Evolutionary conservation across 2,797 vertebrate genomes (phyloP).

Genomic region (Phataginus tetradactyla): DNA sequence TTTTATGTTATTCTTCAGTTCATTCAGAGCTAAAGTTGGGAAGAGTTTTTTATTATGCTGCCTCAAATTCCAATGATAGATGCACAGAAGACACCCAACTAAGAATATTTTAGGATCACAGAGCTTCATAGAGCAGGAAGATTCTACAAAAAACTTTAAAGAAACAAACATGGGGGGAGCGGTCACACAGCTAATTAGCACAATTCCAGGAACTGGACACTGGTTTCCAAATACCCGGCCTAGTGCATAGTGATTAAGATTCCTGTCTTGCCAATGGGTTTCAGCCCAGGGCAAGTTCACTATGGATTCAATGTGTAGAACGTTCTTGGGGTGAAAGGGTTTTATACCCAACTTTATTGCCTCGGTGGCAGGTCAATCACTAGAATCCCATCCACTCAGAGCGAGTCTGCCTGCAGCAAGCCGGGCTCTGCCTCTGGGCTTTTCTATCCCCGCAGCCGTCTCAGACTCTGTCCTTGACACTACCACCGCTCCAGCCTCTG

Average conservation of each 20-base stretch:
- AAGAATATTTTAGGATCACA: slow-evolving; percentile 28
- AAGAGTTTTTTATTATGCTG: slow-evolving; percentile 4
- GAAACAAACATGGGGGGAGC: slow-evolving; percentile 14
- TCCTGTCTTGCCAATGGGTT: too few relatives aligned
- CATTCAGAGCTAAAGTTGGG: neutral
- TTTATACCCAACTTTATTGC: too few relatives aligned
- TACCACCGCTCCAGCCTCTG: too few relatives aligned
- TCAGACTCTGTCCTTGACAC: too few relatives aligned
- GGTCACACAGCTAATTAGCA: slow-evolving; percentile 31
- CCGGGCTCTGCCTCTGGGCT: too few relatives aligned
- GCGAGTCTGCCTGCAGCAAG: too few relatives aligned
- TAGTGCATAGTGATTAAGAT: neutral
- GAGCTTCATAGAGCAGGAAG: neutral
- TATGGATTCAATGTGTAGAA: too few relatives aligned
- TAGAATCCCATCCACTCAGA: too few relatives aligned
- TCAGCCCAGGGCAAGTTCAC: too few relatives aligned
- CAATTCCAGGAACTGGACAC: neutral
- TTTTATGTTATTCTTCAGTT: slow-evolving; percentile 20
- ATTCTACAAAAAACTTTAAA: neutral
- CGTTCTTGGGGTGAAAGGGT: too few relatives aligned
- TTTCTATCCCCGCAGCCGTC: too few relatives aligned
- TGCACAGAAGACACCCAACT: slow-evolving; percentile 9
- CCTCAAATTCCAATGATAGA: slow-evolving; percentile 56
- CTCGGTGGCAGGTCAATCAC: too few relatives aligned
- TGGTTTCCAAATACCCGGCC: slow-evolving; percentile 13